Evolutionary conservation across 2,797 vertebrate genomes (phyloP), one percentile per base, ranked within the genome.

Genomic region (Cyclopterus lumpus): DNA sequence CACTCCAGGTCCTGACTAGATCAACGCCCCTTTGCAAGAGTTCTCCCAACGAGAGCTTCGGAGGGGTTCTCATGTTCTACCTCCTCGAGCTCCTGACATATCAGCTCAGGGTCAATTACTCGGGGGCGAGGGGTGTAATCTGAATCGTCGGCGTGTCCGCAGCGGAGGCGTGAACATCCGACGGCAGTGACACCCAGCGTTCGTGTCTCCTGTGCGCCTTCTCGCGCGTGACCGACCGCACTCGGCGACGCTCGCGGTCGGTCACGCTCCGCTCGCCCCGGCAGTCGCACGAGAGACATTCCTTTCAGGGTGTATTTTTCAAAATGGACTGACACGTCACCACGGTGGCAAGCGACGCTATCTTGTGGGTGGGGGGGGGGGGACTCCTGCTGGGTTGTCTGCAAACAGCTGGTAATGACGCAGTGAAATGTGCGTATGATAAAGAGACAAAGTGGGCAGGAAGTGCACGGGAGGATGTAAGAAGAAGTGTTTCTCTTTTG

Each of bases 101-200:
- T 80, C 80, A 61, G 83, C 88, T 91, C 86, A 84, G 89, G 88
- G 89, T 93, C 91, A 94, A 93, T 94, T 94, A 93, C 91, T 79
- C 61, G 28, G 79, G 82, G 71, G 78, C 49, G 49, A 67, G 89
- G 59, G 40, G 62, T 77, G 72, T 71, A 84, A 82, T 77, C 65
- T 79, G 83, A 83, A 79, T 84, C 76, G 76, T 36, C 26, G n/a
- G n/a, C 80, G 40, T 75, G 83, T 89, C 85, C 72, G 71, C 71
- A 3, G 75, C 87, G 62, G 73, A 83, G 90, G 87, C 86, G 87
- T 83, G 88, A 88, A 87, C 82, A 86, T 83, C 79, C 58, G 83
- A 83, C 86, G 88, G 89, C 81, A 44, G 72, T 82, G 86, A 89
- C 88, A 85, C 80, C 87, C 32, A n/a, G 30, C 42, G 81, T 36